Base-by-base conservation (phyloP, 2,888 invertebrate species). In the Amaurobius ferox region DNA sequence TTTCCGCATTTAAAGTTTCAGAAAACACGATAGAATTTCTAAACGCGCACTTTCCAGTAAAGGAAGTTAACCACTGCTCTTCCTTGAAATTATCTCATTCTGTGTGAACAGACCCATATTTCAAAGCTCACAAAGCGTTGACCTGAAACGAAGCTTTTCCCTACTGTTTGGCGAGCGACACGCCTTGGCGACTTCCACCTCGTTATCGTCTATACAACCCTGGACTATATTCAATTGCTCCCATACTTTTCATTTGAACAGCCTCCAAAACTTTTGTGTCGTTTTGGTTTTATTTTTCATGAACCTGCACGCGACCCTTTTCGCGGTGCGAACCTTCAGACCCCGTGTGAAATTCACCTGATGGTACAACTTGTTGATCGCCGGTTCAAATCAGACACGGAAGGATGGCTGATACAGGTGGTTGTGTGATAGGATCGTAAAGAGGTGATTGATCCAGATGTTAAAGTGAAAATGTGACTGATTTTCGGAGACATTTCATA, bases 101-200 rank as follows among this genome's bases (percentile, higher is more conserved):
- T 55, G 16, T 55, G 55, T 55, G 55, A 55, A 55, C 55, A 55
- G 55, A 55, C 55, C 55, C 55, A 55, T 55, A 55, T 55, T 55
- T 66, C 66, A 23, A 44, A 39, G 35, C 44, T 32, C 23, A 39
- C 61, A 13, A 32, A 55, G 19, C 55, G 55, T 55, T 55, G 55
- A 55, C 55, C 55, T 55, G 55, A 55, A 55, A 55, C 55, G 55
- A 44, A 44, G 16, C 6, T 55, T 55, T 23, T 55, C 55, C 55
- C 23, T 23, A 23, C 55, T 55, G 55, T 55, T 32, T 44, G 30
- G 44, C 28, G 44, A 9, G 13, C 16, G 6, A 61, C 62, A 74
- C 30, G 29, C 40, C 44, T 74, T 77, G 83, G 83, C 83, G 64
- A 16, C 0, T 26, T 55, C 44, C 55, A 55, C 23, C 55, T 55